Base-by-base conservation (phyloP, 2,888 invertebrate genomes). In the Buathra laborator region DNA sequence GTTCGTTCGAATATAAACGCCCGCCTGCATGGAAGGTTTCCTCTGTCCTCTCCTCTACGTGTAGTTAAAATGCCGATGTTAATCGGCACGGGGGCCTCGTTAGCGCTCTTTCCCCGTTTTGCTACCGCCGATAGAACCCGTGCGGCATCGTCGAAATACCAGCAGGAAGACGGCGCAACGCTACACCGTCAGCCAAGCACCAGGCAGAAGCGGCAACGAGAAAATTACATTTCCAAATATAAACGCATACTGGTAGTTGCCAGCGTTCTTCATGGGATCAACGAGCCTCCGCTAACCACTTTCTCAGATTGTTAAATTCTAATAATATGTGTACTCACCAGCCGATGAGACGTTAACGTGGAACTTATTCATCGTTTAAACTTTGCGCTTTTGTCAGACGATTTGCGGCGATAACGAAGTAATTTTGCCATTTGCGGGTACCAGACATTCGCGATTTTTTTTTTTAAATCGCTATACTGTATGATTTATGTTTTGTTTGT, bases 11-110 rank as follows among this genome's bases (percentile, higher is more conserved):
- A 67, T 46, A 72, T 53, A 64, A 37, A 32, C 48, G 46, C 14
- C 46, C 29, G 68, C 12, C 56, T 67, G 66, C 44, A 56, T 67
- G 64, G 44, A 64, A 76, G 66, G 29, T 29, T 12, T 48, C 48
- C 53, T 10, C 44, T 16, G 14, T 53, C 46, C 68, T 51, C 68
- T 29, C 64, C 29, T 46, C 12, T 59, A 76, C 75, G 78, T 87
- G 89, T 88, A 88, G 91, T 90, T 89, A 89, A 91, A 91, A 90
- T 89, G 86, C 89, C 89, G 90, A 90, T 90, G 90, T 90, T 90
- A 90, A 90, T 90, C 90, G 89, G 76, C 86, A 85, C 86, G 81
- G 85, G 88, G 88, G 83, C 86, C 89, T 90, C 90, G 90, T 90
- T 90, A 90, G 87, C 87, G 87, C 85, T 88, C 83, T 88, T 87